These are phyloP conservation scores for Coenonympha glycerion DNA, from an alignment of 2,888 invertebrate species.

Conservation along the genomic window DNA sequence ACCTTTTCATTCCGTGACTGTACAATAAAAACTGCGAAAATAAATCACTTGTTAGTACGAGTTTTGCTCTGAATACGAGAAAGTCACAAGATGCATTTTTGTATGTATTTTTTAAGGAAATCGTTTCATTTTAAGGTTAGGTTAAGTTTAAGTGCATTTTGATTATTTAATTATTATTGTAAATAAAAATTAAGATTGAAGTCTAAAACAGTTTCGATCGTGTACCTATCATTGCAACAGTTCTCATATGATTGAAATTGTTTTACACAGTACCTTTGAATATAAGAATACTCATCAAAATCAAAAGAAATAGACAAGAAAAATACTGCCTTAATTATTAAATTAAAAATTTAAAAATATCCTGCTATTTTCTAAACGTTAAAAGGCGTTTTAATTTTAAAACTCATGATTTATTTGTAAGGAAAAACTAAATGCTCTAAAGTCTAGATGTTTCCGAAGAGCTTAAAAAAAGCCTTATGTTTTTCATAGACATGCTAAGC, in stretches of 20 bases:
- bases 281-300: constrained; percentile 1
- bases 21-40: too few relatives aligned
- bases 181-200: constrained; percentile 12
- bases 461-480: background rate
- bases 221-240: background rate
- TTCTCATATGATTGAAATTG: constrained; percentile 21
- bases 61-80: too few relatives aligned
- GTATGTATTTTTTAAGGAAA: constrained; percentile 2
- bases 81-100: too few relatives aligned
- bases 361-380: background rate
- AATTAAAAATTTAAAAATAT: background rate
- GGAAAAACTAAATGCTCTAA: background rate
- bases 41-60: too few relatives aligned
- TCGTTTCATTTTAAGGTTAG: background rate
- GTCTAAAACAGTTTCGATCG: constrained; percentile 29
- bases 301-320: background rate
- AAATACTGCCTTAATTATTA: background rate
- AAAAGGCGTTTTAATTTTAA: too few relatives aligned
- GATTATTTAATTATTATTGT: constrained; percentile 2
- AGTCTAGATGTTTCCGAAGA: constrained; percentile 11
- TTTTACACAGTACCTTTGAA: constrained; percentile 21
- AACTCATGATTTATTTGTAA: constrained; percentile 12
- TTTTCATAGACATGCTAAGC: constrained; percentile 5
- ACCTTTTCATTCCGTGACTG: too few relatives aligned
- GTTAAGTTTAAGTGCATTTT: constrained; percentile 16